phyloP scores from a whole-genome alignment of 1,140 invertebrate genomes.

The Apis cerana region DNA sequence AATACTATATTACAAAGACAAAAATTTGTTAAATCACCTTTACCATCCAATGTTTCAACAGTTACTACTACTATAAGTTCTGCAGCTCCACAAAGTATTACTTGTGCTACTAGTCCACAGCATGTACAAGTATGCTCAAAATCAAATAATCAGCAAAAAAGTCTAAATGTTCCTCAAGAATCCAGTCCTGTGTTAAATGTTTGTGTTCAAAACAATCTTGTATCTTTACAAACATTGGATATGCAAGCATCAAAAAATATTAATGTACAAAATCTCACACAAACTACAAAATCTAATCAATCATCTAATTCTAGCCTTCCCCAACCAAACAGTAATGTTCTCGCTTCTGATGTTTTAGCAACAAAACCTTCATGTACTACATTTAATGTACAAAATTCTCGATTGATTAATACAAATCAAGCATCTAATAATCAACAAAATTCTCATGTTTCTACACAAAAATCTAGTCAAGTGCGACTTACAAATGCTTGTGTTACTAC shows the following conservation, averaged over 20 bases:
- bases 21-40: slow-evolving; percentile 73
- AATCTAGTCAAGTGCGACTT: slow-evolving; percentile 63
- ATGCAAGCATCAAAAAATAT: slow-evolving; percentile 58
- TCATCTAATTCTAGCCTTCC: slow-evolving; percentile 55
- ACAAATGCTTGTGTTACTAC: slow-evolving; percentile 60
- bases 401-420: slow-evolving; percentile 54
- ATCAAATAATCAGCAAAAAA: slow-evolving; percentile 61
- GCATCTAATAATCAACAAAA: slow-evolving; percentile 58
- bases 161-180: slow-evolving; percentile 56
- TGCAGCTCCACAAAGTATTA: slow-evolving; percentile 61
- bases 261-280: slow-evolving; percentile 61
- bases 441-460: slow-evolving; percentile 55
- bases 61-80: slow-evolving; percentile 60
- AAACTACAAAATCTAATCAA: slow-evolving; percentile 59
- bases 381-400: slow-evolving; percentile 54
- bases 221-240: slow-evolving; percentile 57
- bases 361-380: slow-evolving; percentile 48
- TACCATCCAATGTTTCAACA: slow-evolving; percentile 41
- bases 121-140: slow-evolving; percentile 66
- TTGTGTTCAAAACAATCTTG: slow-evolving; percentile 53
- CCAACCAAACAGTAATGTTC: slow-evolving; percentile 46
- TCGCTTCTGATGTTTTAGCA: slow-evolving; percentile 49
- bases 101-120: slow-evolving; percentile 68
- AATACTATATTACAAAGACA: slow-evolving; percentile 59
- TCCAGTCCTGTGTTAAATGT: slow-evolving; percentile 55